Evolutionary conservation across 2,113 vertebrate genomes (phyloP).

Genomic region (Hippocampus guttulatus): DNA sequence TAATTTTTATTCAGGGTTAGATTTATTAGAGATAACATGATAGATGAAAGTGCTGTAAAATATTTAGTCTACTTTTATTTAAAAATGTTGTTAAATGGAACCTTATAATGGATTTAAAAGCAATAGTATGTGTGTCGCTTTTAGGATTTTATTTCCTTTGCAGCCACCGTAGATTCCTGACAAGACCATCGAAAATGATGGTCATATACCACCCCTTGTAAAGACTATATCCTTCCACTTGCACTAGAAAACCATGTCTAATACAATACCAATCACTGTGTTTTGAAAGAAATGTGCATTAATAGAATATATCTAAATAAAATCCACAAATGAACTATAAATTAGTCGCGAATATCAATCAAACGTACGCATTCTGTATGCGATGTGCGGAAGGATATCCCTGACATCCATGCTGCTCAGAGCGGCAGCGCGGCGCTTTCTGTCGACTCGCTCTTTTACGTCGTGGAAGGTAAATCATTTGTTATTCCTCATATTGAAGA

Average conservation of each 20-base stretch:
- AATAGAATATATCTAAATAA: not conserved
- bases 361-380: accelerated
- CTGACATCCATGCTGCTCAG: not conserved
- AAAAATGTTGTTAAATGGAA: too few relatives aligned
- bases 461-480: slow-evolving; percentile 48
- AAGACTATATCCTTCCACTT: slow-evolving; percentile 54
- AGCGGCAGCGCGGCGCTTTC: slow-evolving; percentile 47
- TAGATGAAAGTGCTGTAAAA: too few relatives aligned
- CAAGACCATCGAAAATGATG: slow-evolving; percentile 76
- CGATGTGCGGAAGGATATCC: slow-evolving; percentile 41
- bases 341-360: not conserved
- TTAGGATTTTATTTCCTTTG: not conserved
- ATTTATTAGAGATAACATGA: too few relatives aligned
- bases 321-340: not conserved
- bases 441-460: slow-evolving; percentile 47
- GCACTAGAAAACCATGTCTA: slow-evolving; percentile 37
- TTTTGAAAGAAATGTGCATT: not conserved
- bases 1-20: too few relatives aligned
- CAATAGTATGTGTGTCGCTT: not conserved
- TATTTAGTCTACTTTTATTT: too few relatives aligned
- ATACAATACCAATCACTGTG: not conserved
- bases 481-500: slow-evolving; percentile 21
- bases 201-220: slow-evolving; percentile 53
- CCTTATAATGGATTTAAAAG: too few relatives aligned
- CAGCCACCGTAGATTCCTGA: not conserved